phyloP scores from a whole-genome alignment of 2,888 invertebrate species.

The Rapana venosa region DNA sequence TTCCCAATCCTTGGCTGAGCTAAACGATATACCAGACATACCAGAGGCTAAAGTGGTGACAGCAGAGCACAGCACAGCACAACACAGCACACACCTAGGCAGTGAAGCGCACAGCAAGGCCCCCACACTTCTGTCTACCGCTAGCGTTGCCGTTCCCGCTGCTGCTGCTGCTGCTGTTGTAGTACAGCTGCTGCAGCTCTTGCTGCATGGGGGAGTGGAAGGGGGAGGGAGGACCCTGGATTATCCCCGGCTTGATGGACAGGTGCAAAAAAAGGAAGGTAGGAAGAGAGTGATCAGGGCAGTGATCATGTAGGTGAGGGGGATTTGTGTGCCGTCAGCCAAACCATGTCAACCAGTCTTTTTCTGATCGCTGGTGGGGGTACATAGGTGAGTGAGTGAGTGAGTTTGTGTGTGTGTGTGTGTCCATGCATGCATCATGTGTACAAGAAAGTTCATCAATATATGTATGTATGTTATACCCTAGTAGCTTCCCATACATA shows the following conservation, averaged over 20 bases:
- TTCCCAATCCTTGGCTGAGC: too few relatives aligned
- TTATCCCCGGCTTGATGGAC: constrained; percentile 19
- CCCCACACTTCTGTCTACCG: not conserved
- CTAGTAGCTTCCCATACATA: too few relatives aligned
- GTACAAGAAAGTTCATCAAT: too few relatives aligned
- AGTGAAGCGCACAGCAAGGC: constrained; percentile 21
- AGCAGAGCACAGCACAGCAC: constrained; percentile 17
- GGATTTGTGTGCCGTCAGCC: not conserved
- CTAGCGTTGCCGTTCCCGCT: not conserved
- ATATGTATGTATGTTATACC: too few relatives aligned
- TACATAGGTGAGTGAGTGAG: not conserved
- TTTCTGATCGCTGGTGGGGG: not conserved
- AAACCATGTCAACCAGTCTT: not conserved
- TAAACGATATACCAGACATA: too few relatives aligned
- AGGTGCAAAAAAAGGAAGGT: not conserved
- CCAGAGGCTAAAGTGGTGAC: not conserved
- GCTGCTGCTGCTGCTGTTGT: not conserved
- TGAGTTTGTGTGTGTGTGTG: not conserved
- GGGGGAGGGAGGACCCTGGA: constrained; percentile 35
- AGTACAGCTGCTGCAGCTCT: constrained; percentile 20
- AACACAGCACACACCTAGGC: constrained; percentile 16
- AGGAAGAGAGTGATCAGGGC: not conserved
- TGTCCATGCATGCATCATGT: not conserved
- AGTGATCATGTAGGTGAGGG: not conserved
- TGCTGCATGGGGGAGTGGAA: constrained; percentile 31